Conservation (phyloP, 2,113 vertebrate genomes). For the Cricetomys ansorgei region DNA sequence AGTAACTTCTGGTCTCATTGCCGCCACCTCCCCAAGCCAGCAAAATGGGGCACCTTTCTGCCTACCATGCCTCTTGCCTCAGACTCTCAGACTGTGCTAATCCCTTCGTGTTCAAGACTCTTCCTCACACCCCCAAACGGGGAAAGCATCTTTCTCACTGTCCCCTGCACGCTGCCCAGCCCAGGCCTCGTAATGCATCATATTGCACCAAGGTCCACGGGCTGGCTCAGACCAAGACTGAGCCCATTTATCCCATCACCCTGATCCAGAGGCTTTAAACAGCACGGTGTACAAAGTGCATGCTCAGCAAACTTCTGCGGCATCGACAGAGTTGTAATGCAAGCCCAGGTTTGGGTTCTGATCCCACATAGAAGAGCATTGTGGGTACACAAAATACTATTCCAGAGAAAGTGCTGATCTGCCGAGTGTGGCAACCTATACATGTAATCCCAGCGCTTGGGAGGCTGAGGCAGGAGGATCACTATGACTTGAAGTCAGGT, state of each 20-base stretch:
- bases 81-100: background rate
- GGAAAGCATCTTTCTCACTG: background rate
- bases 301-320: background rate
- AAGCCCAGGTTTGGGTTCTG: background rate
- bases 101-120: background rate
- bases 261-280: background rate
- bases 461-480: background rate
- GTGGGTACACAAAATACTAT: background rate
- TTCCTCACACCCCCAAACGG: background rate
- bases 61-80: background rate
- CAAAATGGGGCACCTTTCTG: background rate
- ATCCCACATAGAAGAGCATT: background rate
- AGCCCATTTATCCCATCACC: background rate
- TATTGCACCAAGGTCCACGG: rapidly evolving
- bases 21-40: background rate
- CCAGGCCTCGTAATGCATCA: too few relatives aligned
- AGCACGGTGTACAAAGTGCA: background rate
- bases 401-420: background rate
- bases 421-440: too few relatives aligned
- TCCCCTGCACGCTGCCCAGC: rapidly evolving
- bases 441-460: background rate
- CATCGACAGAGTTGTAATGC: background rate
- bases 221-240: background rate
- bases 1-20: background rate
- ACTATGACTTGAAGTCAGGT: background rate